Conservation (phyloP, 1,140 invertebrate species). For the Heterodera schachtii region DNA sequence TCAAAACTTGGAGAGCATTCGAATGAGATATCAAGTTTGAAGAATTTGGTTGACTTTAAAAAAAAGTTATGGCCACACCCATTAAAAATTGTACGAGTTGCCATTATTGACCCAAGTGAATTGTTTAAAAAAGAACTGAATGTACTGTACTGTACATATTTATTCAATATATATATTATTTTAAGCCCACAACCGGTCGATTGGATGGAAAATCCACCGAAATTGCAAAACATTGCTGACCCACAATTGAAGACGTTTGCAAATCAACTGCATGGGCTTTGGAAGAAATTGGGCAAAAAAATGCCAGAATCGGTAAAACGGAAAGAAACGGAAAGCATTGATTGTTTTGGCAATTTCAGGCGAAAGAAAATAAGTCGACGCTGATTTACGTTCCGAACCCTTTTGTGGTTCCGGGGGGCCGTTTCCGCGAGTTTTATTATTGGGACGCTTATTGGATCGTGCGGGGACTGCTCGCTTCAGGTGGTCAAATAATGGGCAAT, state of each 20-base stretch:
- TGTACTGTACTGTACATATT: neutral
- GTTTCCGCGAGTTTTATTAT: conserved; percentile 82
- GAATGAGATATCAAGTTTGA: no score
- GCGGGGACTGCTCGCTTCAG: conserved; percentile 72
- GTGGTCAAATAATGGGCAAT: neutral
- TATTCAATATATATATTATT: neutral
- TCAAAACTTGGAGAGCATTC: no score
- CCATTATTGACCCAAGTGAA: no score
- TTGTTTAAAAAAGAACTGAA: neutral
- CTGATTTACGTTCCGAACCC: conserved; percentile 85
- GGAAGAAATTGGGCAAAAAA: conserved; percentile 25
- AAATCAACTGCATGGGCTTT: conserved; percentile 1
- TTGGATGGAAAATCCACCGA: conserved; percentile 18
- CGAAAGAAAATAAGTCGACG: conserved; percentile 56
- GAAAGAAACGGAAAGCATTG: conserved; percentile 73
- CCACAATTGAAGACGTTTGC: neutral
- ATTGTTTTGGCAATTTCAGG: no score
- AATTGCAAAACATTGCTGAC: neutral
- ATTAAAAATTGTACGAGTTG: no score
- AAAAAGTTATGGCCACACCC: no score
- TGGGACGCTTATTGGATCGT: conserved; percentile 93
- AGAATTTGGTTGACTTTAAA: no score
- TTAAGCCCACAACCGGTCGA: neutral
- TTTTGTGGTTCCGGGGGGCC: conserved; percentile 86
- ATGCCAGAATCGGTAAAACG: neutral